Percentiles rank a stretch among this genome's conserved stretches.
Conservation (phyloP, 2,888 invertebrate species). For the Dynastes hyllus region DNA sequence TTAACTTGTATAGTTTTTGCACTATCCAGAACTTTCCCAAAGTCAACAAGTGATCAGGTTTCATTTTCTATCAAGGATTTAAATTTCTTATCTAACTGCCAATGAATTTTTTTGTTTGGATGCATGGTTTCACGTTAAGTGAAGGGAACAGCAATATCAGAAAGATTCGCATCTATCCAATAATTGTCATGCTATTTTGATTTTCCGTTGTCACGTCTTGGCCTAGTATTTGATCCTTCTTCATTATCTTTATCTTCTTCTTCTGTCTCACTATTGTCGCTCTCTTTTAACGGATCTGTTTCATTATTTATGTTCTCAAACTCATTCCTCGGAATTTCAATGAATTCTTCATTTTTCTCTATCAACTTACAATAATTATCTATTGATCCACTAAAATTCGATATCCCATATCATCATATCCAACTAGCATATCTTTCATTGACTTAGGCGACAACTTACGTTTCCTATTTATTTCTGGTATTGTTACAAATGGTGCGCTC, state of each 20-base stretch:
- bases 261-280: conserved; percentile 2
- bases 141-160: not conserved
- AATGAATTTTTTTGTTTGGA: not conserved
- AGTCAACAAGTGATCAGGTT: conserved; percentile 4
- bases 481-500: conserved; percentile 2
- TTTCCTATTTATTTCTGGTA: not conserved
- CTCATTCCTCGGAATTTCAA: conserved; percentile 14
- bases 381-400: not conserved
- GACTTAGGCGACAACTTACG: not conserved
- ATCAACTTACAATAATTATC: conserved; percentile 1
- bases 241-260: conserved; percentile 2
- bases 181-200: conserved; percentile 6
- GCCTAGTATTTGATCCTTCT: conserved; percentile 1
- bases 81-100: conserved; percentile 14
- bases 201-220: conserved; percentile 3
- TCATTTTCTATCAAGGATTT: conserved; percentile 14
- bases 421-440: conserved; percentile 9
- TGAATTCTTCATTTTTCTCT: not conserved
- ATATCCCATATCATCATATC: conserved; percentile 8
- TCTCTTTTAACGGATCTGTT: not conserved
- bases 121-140: not conserved
- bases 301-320: not conserved
- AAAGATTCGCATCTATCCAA: conserved; percentile 12
- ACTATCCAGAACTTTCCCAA: not conserved
- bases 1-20: not conserved